Evolutionary conservation across 2,797 vertebrate species (phyloP).

Genomic region (Anolis apletophallus): DNA sequence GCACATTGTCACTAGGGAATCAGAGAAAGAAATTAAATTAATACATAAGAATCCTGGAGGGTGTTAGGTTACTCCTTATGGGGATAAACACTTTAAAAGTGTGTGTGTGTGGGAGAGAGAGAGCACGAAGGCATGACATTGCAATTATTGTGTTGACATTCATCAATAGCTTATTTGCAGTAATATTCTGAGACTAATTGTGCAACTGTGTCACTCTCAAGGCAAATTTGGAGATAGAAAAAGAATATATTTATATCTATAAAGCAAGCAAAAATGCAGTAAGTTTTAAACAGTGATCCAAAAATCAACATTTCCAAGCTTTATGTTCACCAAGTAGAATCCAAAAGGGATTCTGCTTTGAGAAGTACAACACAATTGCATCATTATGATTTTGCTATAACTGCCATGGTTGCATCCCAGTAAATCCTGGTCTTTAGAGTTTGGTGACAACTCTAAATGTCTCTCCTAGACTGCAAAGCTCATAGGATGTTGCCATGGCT

Average conservation of each 20-base stretch:
- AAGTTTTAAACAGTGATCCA: conserved; percentile 1
- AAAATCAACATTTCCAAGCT: no score
- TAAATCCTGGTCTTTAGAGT: no score
- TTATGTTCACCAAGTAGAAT: neutral
- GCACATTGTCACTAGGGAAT: conserved; percentile 28
- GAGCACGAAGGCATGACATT: neutral
- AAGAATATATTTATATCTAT: conserved; percentile 34
- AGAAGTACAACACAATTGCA: no score
- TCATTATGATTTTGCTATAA: no score
- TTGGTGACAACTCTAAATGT: no score
- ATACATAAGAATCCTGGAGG: neutral
- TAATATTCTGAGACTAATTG: conserved; percentile 47
- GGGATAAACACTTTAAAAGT: conserved; percentile 9
- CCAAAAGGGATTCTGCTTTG: no score
- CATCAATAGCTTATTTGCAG: conserved; percentile 22
- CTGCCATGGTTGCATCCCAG: no score
- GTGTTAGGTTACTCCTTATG: neutral
- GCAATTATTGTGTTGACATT: conserved; percentile 15
- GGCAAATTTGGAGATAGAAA: neutral
- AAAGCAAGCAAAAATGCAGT: conserved; percentile 33
- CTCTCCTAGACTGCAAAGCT: no score
- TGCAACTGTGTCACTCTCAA: conserved; percentile 27
- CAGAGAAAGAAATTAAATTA: neutral
- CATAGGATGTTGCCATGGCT: no score
- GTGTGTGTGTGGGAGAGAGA: neutral